phyloP scores from a whole-genome alignment of 2,888 invertebrate genomes.

The Taphrorychus bicolor region DNA sequence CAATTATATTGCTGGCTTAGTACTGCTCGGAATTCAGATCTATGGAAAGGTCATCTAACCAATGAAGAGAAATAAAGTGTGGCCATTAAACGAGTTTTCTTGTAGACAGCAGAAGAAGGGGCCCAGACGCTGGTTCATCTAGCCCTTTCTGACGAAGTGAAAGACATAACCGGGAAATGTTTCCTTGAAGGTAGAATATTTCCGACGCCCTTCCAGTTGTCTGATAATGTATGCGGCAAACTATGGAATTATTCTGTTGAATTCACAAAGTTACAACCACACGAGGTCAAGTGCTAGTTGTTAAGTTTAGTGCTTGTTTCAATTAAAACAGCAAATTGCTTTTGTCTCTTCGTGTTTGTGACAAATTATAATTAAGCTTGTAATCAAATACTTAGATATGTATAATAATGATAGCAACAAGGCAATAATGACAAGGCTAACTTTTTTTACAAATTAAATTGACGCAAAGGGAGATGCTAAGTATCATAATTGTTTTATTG shows the following conservation, averaged over 20 bases:
- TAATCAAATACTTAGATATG: too few relatives aligned
- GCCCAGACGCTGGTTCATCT: slow-evolving; percentile 41
- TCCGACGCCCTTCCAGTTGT: slow-evolving; percentile 16
- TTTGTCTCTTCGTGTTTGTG: too few relatives aligned
- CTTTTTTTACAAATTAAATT: too few relatives aligned
- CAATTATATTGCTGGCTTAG: background rate
- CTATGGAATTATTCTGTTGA: slow-evolving; percentile 14
- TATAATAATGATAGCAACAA: too few relatives aligned
- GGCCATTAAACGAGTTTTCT: too few relatives aligned
- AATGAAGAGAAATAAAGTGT: background rate
- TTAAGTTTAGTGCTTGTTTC: background rate
- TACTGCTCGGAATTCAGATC: background rate
- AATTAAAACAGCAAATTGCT: too few relatives aligned
- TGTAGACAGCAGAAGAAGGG: slow-evolving; percentile 35
- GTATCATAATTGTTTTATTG: too few relatives aligned
- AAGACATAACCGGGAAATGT: slow-evolving; percentile 32
- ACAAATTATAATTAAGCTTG: too few relatives aligned
- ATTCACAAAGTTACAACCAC: background rate
- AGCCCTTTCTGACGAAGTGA: slow-evolving; percentile 36
- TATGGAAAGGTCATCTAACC: slow-evolving; percentile 10
- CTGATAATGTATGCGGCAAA: slow-evolving; percentile 8
- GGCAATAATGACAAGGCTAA: too few relatives aligned
- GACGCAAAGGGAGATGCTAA: too few relatives aligned
- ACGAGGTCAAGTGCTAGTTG: slow-evolving; percentile 9
- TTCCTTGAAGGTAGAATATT: slow-evolving; percentile 21